Evolutionary conservation across 1,140 invertebrate genomes (phyloP).

Genomic region (Drosophila funebris): DNA sequence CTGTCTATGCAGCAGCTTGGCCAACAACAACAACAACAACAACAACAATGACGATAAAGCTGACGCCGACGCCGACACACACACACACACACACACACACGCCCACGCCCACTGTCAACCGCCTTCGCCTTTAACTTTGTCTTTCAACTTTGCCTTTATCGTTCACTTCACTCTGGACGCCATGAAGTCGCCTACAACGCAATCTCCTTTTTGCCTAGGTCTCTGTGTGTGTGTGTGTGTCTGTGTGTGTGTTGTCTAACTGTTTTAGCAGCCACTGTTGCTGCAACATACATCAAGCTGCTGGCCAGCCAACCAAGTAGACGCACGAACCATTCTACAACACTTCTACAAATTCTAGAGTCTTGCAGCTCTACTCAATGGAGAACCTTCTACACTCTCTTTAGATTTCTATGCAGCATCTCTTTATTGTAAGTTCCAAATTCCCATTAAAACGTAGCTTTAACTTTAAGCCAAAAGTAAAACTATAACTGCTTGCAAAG

Average conservation of each 20-base stretch:
- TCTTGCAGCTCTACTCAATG: too few relatives aligned
- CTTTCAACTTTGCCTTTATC: not conserved
- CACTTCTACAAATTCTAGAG: too few relatives aligned
- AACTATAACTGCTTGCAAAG: too few relatives aligned
- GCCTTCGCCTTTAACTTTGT: not conserved
- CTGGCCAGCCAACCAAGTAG: too few relatives aligned
- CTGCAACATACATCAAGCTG: not conserved
- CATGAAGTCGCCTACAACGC: slow-evolving; percentile 18
- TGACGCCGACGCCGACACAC: not conserved
- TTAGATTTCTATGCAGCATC: too few relatives aligned
- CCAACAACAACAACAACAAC: not conserved
- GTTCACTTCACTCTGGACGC: not conserved
- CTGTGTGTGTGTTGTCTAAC: slow-evolving; percentile 12
- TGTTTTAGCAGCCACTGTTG: not conserved
- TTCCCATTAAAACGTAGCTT: too few relatives aligned
- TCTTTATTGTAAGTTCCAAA: too few relatives aligned
- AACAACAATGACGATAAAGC: not conserved
- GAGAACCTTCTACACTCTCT: too few relatives aligned
- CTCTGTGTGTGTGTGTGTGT: slow-evolving; percentile 4
- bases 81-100: not conserved
- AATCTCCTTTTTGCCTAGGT: not conserved
- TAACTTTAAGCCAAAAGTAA: too few relatives aligned
- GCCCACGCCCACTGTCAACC: not conserved
- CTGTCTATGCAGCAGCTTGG: slow-evolving; percentile 9
- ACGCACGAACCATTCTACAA: too few relatives aligned